Conservation (phyloP, 1,140 invertebrate genomes). For the Monochamus saltuarius region DNA sequence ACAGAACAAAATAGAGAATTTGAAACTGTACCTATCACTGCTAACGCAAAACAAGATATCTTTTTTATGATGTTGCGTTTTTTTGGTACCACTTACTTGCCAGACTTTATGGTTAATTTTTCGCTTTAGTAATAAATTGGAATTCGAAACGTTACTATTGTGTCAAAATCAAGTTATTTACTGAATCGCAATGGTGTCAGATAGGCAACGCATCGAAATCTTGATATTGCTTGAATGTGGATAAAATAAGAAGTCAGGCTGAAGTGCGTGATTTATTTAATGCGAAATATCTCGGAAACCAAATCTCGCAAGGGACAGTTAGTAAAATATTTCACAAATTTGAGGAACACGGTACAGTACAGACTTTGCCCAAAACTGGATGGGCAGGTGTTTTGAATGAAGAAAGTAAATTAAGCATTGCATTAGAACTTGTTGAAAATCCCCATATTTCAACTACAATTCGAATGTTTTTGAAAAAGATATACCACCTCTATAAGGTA, state of each 20-base stretch:
- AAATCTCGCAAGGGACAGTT: slow-evolving; percentile 10
- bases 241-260: slow-evolving; percentile 17
- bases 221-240: slow-evolving; percentile 19
- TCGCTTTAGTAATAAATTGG: slow-evolving; percentile 5
- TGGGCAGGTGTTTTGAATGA: slow-evolving; percentile 2
- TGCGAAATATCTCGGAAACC: slow-evolving; percentile 13
- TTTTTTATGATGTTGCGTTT: slow-evolving; percentile 14
- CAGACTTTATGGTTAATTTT: background rate
- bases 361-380: background rate
- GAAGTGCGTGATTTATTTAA: slow-evolving; percentile 17
- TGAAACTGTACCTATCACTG: background rate
- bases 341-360: slow-evolving; percentile 13
- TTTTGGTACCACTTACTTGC: slow-evolving; percentile 1
- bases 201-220: slow-evolving; percentile 13
- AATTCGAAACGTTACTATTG: background rate
- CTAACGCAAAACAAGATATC: background rate
- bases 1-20: no score
- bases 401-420: slow-evolving; percentile 17
- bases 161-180: slow-evolving; percentile 9
- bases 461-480: slow-evolving; percentile 6
- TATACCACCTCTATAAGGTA: slow-evolving; percentile 8
- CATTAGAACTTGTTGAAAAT: slow-evolving; percentile 6
- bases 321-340: slow-evolving; percentile 22
- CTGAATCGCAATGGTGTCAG: slow-evolving; percentile 5
- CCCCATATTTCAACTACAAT: slow-evolving; percentile 11